Conservation (phyloP, 2,113 vertebrate genomes). For the Sisor rabdophorus region DNA sequence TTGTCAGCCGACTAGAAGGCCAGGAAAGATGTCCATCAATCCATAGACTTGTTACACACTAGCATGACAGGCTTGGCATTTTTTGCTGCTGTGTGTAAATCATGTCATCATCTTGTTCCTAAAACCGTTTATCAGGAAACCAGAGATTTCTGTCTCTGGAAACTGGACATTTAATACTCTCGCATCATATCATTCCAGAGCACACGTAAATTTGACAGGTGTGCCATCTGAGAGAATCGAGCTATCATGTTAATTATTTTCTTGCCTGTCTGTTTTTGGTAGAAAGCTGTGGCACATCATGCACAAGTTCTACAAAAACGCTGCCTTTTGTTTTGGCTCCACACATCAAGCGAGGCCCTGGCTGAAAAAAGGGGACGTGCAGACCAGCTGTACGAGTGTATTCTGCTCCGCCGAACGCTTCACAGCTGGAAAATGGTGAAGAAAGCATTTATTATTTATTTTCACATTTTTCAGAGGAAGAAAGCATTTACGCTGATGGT, state of each 20-base stretch:
- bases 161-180: not conserved
- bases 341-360: slow-evolving; percentile 56
- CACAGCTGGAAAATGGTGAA: slow-evolving; percentile 77
- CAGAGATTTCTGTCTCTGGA: not conserved
- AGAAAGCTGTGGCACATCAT: slow-evolving; percentile 80
- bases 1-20: not conserved
- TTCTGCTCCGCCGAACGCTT: slow-evolving; percentile 70
- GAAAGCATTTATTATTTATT: not conserved
- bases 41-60: slow-evolving; percentile 13
- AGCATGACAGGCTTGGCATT: not conserved
- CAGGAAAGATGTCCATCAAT: not conserved
- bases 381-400: slow-evolving; percentile 62
- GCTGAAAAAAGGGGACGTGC: slow-evolving; percentile 69
- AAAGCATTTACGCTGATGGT: not conserved
- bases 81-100: not conserved
- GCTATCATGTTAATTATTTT: not conserved
- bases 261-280: slow-evolving; percentile 33
- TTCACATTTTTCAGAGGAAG: not conserved
- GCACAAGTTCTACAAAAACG: slow-evolving; percentile 65
- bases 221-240: not conserved
- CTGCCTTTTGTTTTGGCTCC: slow-evolving; percentile 74
- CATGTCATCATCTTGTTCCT: not conserved
- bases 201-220: not conserved
- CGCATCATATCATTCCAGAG: no score
- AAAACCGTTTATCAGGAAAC: not conserved